Evolutionary conservation across 37 sponge, comb jelly and placozoan genomes (phyloP).

Genomic region (Petrosia ficiformis): DNA sequence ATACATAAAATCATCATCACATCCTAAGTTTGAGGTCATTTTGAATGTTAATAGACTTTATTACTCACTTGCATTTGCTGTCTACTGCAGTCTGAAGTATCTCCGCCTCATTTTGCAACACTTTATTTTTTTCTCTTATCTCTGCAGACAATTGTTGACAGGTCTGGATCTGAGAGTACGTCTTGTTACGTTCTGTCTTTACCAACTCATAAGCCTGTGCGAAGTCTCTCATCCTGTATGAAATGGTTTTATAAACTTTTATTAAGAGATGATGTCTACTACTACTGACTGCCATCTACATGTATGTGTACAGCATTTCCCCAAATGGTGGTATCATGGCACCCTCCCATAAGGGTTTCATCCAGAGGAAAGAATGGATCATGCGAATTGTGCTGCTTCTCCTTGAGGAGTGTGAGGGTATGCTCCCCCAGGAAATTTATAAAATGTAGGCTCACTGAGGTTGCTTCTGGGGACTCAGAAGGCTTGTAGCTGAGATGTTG

Average conservation of each 20-base stretch:
- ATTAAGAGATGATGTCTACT: background rate
- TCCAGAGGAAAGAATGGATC: too few species aligned
- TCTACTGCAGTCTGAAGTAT: conserved; percentile 64
- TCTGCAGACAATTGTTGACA: conserved; percentile 65
- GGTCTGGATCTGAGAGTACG: conserved; percentile 50
- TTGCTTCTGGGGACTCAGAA: too few species aligned
- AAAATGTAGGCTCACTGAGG: too few species aligned
- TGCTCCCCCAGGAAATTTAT: too few species aligned
- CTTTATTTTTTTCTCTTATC: conserved; percentile 84
- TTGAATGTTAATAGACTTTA: too few species aligned
- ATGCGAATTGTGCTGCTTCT: too few species aligned
- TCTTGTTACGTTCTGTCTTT: conserved; percentile 73
- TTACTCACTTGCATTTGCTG: conserved; percentile 46
- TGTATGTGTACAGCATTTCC: background rate
- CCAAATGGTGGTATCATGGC: background rate
- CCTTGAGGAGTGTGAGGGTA: too few species aligned
- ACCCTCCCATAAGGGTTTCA: conserved; percentile 3
- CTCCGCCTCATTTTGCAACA: conserved; percentile 86
- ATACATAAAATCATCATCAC: too few species aligned
- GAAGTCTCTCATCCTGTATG: conserved; percentile 46
- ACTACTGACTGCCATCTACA: background rate
- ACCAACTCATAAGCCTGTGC: conserved; percentile 59
- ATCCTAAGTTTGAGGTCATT: too few species aligned
- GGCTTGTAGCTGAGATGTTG: too few species aligned
- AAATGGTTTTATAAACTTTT: background rate